These are phyloP conservation scores for Invenusta paracnida DNA, from an alignment of 2,888 invertebrate species.

Conservation along the genomic window DNA sequence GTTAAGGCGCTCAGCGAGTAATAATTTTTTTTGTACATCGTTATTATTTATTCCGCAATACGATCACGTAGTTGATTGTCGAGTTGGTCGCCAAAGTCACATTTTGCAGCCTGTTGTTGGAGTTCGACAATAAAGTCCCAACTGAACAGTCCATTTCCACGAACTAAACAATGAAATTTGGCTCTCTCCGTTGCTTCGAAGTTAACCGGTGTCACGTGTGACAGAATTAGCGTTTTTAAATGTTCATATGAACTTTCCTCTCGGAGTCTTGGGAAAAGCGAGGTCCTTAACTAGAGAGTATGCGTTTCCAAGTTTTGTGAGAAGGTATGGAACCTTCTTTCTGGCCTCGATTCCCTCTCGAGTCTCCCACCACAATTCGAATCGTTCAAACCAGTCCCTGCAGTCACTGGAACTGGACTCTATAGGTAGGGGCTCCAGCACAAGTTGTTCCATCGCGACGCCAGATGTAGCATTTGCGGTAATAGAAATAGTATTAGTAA, in stretches of 20 bases:
- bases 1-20: not conserved
- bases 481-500: too few relatives aligned
- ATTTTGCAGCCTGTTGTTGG: not conserved
- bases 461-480: not conserved
- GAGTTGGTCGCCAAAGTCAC: not conserved
- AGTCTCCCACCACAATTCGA: not conserved
- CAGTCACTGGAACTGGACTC: not conserved
- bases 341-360: not conserved
- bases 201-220: not conserved
- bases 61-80: not conserved
- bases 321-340: not conserved
- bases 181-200: slow-evolving; percentile 1
- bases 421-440: not conserved
- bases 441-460: slow-evolving; percentile 15
- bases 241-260: not conserved
- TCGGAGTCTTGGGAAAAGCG: not conserved
- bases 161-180: not conserved
- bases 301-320: not conserved
- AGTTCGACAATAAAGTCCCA: not conserved
- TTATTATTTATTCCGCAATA: not conserved
- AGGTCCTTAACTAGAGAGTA: not conserved
- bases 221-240: not conserved
- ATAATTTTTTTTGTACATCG: not conserved
- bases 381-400: not conserved
- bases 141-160: not conserved